Evolutionary conservation across 2,888 invertebrate genomes (phyloP), one percentile per base, ranked within the genome.

Genomic region (Cephus nigrinus): DNA sequence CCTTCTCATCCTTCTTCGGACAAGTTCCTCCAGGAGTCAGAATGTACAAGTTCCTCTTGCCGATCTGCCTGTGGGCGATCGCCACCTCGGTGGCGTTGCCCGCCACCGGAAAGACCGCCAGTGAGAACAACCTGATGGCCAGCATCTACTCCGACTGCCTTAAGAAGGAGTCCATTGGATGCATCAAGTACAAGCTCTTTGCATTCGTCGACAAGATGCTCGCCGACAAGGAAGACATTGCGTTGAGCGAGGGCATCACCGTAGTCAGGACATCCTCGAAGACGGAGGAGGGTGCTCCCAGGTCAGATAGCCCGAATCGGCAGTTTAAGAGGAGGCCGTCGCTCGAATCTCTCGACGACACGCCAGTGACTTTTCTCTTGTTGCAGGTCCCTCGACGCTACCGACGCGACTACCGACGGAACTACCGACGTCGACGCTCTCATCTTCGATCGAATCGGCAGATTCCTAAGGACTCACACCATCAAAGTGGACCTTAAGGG

Each of bases 151-250:
- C 93, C 86, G 97, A 97, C 88, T 97, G 97, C 90, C 92, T 96
- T 82, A 94, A 95, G 87, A 97, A 97, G 92, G 97, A 97, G 89
- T 96, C 97, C 36, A 95, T 96, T 84, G 95, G 96, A 91, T 97
- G 97, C 91, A 94, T 97, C 87, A 97, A 97, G 92, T 96, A 96
- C 93, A 97, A 97, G 91, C 94, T 97, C 89, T 96, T 97, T 93
- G 95, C 96, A 33, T 96, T 95, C 92, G 96, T 97, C 84, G 97
- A 97, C 93, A 97, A 97, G 92, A 95, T 96, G 93, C 93, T 97
- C 80, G 95, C 95, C 75, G 95, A 95, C 85, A 96, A 96, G 91
- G 97, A 97, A 88, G 95, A 94, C 81, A 96, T 96, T 88, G 94
- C 96, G 12, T 91, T 97, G 72, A 95, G 96, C 78, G 97, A 97